phyloP scores from a whole-genome alignment of 2,113 vertebrate genomes.

The Esox niger region DNA sequence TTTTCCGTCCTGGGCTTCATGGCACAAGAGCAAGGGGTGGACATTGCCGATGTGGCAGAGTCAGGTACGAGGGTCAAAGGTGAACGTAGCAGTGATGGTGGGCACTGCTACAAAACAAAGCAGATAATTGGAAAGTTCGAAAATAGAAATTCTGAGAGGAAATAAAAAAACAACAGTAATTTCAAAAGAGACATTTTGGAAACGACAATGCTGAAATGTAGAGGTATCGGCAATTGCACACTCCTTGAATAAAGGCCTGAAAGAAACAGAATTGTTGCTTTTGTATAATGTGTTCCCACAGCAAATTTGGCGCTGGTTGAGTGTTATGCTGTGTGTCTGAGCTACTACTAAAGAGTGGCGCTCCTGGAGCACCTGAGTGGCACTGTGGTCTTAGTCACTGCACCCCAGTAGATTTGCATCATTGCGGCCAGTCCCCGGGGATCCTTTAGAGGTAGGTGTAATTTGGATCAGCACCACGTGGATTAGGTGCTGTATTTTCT shows the following conservation, averaged over 20 bases:
- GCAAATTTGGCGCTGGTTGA: conserved; percentile 22
- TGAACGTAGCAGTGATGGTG: conserved; percentile 87
- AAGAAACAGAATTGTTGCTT: conserved; percentile 47
- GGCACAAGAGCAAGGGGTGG: conserved; percentile 99
- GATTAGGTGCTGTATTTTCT: too few species aligned
- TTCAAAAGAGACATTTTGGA: conserved; percentile 23
- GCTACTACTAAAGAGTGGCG: too few species aligned
- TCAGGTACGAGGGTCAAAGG: conserved; percentile 96
- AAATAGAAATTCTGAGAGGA: conserved; percentile 4
- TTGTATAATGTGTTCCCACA: conserved; percentile 20
- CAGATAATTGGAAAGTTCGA: conserved; percentile 39
- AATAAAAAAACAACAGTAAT: background rate
- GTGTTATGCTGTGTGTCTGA: conserved; percentile 15
- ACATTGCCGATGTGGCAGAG: conserved; percentile 99
- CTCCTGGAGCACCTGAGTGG: too few species aligned
- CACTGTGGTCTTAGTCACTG: too few species aligned
- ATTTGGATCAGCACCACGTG: too few species aligned
- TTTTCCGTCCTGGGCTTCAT: conserved; percentile 99
- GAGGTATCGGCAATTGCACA: conserved; percentile 62
- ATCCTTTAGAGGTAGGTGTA: too few species aligned
- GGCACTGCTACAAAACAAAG: conserved; percentile 76
- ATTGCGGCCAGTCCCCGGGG: too few species aligned
- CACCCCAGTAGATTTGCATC: too few species aligned
- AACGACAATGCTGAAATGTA: conserved; percentile 53
- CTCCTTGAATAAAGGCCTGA: conserved; percentile 58